These are phyloP conservation scores for Puma concolor DNA, from an alignment of 2,113 vertebrate genomes.

Conservation along the genomic window DNA sequence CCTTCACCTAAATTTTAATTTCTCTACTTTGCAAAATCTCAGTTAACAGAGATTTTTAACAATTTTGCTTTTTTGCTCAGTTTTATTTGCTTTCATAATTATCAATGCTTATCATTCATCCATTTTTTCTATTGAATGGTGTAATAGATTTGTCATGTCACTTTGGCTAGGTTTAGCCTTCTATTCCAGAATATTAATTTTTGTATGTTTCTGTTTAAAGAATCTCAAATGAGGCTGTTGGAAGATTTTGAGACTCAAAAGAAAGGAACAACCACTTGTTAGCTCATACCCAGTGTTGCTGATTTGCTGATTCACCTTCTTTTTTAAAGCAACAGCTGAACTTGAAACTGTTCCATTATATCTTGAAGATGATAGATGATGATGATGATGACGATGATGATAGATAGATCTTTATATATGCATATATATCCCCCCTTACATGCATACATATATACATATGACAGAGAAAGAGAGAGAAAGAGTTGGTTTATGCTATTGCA, in stretches of 20 bases:
- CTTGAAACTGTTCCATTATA: neutral
- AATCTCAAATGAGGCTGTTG: neutral
- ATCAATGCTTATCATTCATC: neutral
- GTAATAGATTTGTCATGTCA: neutral
- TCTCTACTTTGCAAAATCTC: neutral
- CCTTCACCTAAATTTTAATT: neutral
- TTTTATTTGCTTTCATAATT: neutral
- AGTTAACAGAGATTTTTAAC: neutral
- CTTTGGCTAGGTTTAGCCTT: neutral
- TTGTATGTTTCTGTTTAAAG: neutral
- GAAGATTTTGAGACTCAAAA: neutral
- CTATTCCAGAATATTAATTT: neutral
- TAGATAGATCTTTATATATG: neutral
- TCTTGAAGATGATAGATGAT: neutral
- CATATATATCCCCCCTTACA: neutral
- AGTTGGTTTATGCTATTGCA: neutral
- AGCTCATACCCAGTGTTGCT: neutral
- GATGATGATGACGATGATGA: neutral
- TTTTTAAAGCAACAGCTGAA: neutral
- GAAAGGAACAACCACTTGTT: neutral
- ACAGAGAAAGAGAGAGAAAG: neutral
- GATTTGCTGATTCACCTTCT: neutral
- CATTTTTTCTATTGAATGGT: neutral
- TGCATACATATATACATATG: neutral
- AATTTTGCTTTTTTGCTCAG: neutral